Percentiles rank a stretch among this genome's conserved stretches.
These are phyloP conservation scores for Archivesica marissinica DNA, from an alignment of 1,140 invertebrate species.

Conservation along the genomic window DNA sequence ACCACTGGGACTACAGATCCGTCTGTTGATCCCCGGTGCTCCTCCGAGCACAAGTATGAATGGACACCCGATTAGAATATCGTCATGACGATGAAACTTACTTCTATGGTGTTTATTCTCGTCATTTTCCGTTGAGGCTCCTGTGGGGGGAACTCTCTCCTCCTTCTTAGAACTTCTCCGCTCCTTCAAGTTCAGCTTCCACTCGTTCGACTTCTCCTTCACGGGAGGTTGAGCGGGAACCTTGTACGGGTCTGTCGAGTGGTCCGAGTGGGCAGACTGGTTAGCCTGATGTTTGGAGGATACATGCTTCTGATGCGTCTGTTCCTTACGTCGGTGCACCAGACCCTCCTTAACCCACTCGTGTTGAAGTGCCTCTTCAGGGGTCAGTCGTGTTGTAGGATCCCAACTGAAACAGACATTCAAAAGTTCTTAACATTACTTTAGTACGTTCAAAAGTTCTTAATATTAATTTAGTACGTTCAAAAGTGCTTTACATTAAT, in stretches of 20 bases:
- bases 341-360: constrained; percentile 82
- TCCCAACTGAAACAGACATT: constrained; percentile 76
- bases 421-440: too few species aligned
- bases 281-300: constrained; percentile 60
- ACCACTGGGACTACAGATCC: too few species aligned
- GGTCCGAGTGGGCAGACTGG: constrained; percentile 57
- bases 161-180: constrained; percentile 72
- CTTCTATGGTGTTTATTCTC: constrained; percentile 62
- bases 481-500: too few species aligned
- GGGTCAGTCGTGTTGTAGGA: constrained; percentile 79
- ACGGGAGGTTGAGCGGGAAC: constrained; percentile 74
- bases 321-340: constrained; percentile 69
- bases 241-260: constrained; percentile 74
- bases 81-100: neutral
- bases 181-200: constrained; percentile 75
- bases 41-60: too few species aligned
- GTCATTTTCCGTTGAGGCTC: constrained; percentile 76
- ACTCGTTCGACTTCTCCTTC: constrained; percentile 76
- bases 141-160: constrained; percentile 74
- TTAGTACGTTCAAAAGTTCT: neutral
- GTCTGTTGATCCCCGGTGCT: too few species aligned
- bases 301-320: constrained; percentile 65
- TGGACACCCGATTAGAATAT: too few species aligned
- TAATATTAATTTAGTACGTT: too few species aligned
- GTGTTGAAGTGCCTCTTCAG: constrained; percentile 83